Percentiles rank a stretch among this genome's conserved stretches.
phyloP scores from a whole-genome alignment of 2,113 vertebrate species.

The Gallinago paraguaiae region DNA sequence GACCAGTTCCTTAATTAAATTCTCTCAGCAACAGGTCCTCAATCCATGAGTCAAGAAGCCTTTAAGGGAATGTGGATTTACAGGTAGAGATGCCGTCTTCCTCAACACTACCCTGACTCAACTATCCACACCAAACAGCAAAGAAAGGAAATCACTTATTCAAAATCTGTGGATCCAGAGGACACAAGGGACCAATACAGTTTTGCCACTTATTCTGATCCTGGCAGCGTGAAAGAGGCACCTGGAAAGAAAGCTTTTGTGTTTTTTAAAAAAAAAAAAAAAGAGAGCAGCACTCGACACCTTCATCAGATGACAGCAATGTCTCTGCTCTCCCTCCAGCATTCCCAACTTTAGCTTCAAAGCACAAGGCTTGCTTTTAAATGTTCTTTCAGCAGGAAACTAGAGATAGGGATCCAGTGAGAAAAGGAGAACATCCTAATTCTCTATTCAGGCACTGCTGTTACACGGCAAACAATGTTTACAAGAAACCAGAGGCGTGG shows the following conservation, averaged over 20 bases:
- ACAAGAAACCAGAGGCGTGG: slow-evolving; percentile 4
- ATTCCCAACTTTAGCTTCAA: not conserved
- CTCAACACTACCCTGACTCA: not conserved
- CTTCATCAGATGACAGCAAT: not conserved
- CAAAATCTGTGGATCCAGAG: not conserved
- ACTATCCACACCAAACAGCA: not conserved
- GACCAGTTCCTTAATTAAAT: slow-evolving; percentile 62
- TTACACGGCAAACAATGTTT: not conserved
- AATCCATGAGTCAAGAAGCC: slow-evolving; percentile 32
- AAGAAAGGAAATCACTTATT: not conserved
- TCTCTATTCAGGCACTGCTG: not conserved
- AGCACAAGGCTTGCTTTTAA: not conserved
- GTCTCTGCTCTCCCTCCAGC: not conserved
- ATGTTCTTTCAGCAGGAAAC: not conserved
- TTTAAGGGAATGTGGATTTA: slow-evolving; percentile 54
- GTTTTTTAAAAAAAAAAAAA: no score
- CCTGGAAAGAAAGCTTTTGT: not conserved
- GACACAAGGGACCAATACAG: not conserved
- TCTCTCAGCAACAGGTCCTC: slow-evolving; percentile 1
- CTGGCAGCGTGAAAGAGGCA: not conserved
- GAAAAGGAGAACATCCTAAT: not conserved
- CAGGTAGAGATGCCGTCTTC: slow-evolving; percentile 11
- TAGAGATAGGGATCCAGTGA: not conserved
- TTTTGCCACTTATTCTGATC: not conserved
- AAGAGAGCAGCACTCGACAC: not conserved